Conservation (phyloP, 2,888 invertebrate species). For the Dynastes tityus region DNA sequence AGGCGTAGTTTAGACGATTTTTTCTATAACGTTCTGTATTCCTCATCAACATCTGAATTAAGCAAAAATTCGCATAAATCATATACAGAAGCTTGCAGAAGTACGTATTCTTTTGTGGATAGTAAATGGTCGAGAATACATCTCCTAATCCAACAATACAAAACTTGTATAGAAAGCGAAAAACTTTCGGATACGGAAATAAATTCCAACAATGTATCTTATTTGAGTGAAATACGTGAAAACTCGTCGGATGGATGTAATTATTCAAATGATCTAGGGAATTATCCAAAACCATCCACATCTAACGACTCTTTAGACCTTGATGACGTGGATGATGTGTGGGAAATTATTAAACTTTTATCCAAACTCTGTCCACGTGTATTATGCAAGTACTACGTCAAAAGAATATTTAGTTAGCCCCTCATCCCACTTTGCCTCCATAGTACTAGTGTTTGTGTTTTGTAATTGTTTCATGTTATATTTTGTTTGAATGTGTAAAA, state of each 20-base stretch:
- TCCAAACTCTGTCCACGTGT: slow-evolving; percentile 35
- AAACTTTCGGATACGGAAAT: not conserved
- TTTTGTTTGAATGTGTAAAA: not conserved
- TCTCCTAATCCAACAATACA: not conserved
- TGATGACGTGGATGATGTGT: slow-evolving; percentile 7
- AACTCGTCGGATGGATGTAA: not conserved
- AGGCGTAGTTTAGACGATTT: slow-evolving; percentile 24
- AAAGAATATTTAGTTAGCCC: slow-evolving; percentile 15
- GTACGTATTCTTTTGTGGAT: not conserved
- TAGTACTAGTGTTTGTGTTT: not conserved
- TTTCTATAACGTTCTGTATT: slow-evolving; percentile 1
- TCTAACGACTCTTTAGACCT: not conserved
- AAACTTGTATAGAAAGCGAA: not conserved
- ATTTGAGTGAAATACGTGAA: not conserved
- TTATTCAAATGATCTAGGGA: not conserved
- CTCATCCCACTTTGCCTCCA: not conserved
- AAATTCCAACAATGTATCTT: not conserved
- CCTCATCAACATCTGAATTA: not conserved
- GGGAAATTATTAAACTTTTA: slow-evolving; percentile 29
- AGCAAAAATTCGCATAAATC: not conserved
- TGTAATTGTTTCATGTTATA: slow-evolving; percentile 9
- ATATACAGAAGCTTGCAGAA: not conserved
- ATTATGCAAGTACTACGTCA: slow-evolving; percentile 35
- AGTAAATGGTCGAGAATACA: not conserved
- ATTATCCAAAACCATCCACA: not conserved